Conservation (phyloP, 2,113 vertebrate genomes). For the Calidris pugnax region DNA sequence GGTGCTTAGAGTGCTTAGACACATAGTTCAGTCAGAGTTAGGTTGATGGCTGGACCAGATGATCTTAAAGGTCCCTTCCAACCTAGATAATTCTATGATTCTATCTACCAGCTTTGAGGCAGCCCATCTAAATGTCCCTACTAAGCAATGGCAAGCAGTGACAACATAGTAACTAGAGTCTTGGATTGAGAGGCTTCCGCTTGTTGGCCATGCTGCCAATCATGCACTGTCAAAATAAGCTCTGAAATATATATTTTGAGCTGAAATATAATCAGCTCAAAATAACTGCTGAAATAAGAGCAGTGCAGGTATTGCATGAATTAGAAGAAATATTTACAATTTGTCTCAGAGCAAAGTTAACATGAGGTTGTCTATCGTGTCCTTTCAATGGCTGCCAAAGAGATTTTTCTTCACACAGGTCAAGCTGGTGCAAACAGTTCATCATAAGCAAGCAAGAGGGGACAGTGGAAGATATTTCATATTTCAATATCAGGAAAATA, state of each 20-base stretch:
- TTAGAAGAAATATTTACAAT: neutral
- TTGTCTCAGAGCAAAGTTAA: neutral
- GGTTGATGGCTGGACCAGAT: too few relatives aligned
- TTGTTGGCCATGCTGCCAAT: neutral
- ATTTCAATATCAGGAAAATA: neutral
- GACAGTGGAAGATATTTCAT: neutral
- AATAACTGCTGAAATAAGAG: neutral
- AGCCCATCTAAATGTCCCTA: neutral
- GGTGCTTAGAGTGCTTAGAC: too few relatives aligned
- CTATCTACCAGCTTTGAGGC: neutral
- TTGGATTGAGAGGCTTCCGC: accelerated
- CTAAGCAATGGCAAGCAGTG: neutral
- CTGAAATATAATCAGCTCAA: too few relatives aligned
- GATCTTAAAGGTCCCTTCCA: too few relatives aligned
- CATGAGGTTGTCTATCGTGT: neutral
- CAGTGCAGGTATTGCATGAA: neutral
- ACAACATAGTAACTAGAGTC: neutral
- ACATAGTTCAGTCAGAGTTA: too few relatives aligned
- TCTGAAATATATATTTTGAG: too few relatives aligned
- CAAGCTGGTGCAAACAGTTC: neutral
- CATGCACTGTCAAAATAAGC: neutral
- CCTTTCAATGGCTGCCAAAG: neutral
- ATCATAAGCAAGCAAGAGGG: neutral
- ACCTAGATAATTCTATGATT: too few relatives aligned
- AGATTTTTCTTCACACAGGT: neutral